A percentile compares a stretch with the other conserved stretches of the same genome.
These are phyloP conservation scores for Troilus luridus DNA, from an alignment of 2,888 invertebrate genomes.

Conservation along the genomic window DNA sequence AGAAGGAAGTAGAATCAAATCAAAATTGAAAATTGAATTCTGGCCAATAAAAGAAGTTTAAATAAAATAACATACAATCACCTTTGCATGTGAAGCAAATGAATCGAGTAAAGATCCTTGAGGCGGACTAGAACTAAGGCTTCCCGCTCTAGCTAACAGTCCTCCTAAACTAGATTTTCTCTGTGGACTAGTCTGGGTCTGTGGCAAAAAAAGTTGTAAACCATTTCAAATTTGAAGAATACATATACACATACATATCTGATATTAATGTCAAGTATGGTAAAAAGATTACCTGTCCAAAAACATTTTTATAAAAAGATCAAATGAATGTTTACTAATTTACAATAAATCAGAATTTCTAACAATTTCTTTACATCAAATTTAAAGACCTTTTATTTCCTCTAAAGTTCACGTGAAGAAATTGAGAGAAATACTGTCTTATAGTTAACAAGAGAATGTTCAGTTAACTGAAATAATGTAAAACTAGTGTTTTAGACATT, in stretches of 20 bases:
- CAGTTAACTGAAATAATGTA: no score
- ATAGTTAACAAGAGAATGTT: no score
- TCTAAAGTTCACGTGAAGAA: no score
- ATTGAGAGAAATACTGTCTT: no score
- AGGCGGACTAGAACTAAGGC: constrained; percentile 65
- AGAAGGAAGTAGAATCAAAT: no score
- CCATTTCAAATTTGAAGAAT: constrained; percentile 41
- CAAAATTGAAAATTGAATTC: no score
- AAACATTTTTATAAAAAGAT: not conserved
- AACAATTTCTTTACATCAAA: no score
- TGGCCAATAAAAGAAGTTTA: not conserved
- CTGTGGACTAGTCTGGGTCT: constrained; percentile 69
- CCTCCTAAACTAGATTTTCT: constrained; percentile 76
- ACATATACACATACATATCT: not conserved
- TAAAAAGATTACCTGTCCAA: not conserved
- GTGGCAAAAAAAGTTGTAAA: not conserved
- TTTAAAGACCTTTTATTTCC: no score
- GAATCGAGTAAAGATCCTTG: constrained; percentile 90
- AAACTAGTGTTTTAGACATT: no score
- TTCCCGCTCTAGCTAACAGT: constrained; percentile 65
- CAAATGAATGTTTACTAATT: no score
- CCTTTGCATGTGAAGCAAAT: constrained; percentile 87
- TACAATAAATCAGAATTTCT: no score
- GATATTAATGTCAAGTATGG: not conserved
- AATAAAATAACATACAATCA: not conserved